Conservation (phyloP, 1,140 invertebrate genomes). For the Latrodectus geometricus region DNA sequence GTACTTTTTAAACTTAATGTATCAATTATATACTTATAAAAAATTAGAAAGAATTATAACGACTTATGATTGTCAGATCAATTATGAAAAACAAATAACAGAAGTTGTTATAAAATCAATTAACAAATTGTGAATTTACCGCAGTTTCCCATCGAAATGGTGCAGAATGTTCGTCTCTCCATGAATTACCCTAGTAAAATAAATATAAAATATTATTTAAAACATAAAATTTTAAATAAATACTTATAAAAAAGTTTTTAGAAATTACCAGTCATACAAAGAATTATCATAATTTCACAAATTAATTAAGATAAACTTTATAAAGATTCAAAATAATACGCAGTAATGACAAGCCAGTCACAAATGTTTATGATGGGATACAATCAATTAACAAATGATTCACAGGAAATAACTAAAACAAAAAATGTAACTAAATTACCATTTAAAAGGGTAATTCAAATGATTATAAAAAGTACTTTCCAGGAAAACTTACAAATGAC, state of each 20-base stretch:
- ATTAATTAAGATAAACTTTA: not conserved
- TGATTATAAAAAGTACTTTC: not conserved
- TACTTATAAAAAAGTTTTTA: not conserved
- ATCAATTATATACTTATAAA: too few relatives aligned
- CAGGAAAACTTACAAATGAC: slow-evolving; percentile 39
- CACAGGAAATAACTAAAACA: too few relatives aligned
- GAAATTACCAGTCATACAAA: not conserved
- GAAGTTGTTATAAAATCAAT: not conserved
- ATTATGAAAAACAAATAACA: not conserved
- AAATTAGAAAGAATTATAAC: too few relatives aligned
- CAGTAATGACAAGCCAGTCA: not conserved
- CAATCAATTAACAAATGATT: too few relatives aligned
- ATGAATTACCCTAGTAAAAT: slow-evolving; percentile 68
- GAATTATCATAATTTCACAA: not conserved
- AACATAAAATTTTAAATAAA: slow-evolving; percentile 10
- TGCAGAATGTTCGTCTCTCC: slow-evolving; percentile 81
- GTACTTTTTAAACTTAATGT: too few relatives aligned
- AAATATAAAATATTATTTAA: too few relatives aligned
- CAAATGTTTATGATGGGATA: not conserved
- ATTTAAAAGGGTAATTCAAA: too few relatives aligned
- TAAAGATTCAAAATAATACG: not conserved
- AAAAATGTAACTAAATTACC: too few relatives aligned
- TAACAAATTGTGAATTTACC: slow-evolving; percentile 33
- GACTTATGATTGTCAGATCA: too few relatives aligned
- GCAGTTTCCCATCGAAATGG: slow-evolving; percentile 82